phyloP scores from a whole-genome alignment of 2,113 vertebrate species.

The Bettongia penicillata region DNA sequence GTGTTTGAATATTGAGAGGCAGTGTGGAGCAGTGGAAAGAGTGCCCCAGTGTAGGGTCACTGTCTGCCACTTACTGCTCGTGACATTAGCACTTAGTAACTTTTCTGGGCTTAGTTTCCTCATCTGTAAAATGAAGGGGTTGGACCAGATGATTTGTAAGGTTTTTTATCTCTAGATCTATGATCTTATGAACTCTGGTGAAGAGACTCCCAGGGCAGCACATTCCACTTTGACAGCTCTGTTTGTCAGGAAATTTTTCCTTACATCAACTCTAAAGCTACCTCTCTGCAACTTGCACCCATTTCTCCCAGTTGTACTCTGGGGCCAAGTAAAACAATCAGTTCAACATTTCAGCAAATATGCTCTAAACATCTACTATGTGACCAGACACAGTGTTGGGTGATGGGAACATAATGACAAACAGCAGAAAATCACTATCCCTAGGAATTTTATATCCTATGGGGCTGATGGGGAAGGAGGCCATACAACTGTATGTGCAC shows the following conservation, averaged over 20 bases:
- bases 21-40: not conserved
- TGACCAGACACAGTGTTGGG: not conserved
- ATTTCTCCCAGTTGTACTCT: not conserved
- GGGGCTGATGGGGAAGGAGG: not conserved
- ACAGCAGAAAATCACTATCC: not conserved
- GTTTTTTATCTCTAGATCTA: not conserved
- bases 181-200: not conserved
- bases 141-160: not conserved
- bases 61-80: not conserved
- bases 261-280: not conserved
- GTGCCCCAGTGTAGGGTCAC: not conserved
- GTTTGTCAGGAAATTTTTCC: not conserved
- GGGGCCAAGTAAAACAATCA: not conserved
- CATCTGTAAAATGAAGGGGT: not conserved
- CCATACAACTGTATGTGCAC: not conserved
- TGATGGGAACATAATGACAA: not conserved
- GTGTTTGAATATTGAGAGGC: not conserved
- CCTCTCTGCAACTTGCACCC: not conserved
- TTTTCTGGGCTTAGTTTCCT: not conserved
- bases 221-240: not conserved
- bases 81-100: not conserved
- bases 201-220: not conserved
- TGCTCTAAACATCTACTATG: not conserved
- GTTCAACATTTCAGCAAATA: not conserved
- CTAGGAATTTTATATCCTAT: not conserved